phyloP scores from a whole-genome alignment of 2,797 vertebrate genomes.

The Pterois miles region DNA sequence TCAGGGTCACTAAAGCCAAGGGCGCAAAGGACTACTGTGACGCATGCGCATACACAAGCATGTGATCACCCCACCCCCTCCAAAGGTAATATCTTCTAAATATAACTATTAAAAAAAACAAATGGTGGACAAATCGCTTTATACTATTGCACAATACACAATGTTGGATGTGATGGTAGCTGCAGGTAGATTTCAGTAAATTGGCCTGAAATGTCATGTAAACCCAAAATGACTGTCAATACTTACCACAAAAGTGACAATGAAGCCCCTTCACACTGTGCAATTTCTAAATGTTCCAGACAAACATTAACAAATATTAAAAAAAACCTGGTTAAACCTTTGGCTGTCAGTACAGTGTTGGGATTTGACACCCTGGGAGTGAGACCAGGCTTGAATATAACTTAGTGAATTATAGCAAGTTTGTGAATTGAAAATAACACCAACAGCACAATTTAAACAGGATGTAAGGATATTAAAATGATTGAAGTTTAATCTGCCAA shows the following conservation, averaged over 20 bases:
- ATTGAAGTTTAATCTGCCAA: background rate
- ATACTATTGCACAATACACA: background rate
- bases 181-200: background rate
- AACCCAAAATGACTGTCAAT: background rate
- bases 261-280: background rate
- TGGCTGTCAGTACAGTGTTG: background rate
- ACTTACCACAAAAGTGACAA: background rate
- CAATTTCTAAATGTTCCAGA: background rate
- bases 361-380: background rate
- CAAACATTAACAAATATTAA: background rate
- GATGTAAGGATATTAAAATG: background rate
- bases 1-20: conserved; percentile 25
- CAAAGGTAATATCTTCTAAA: background rate
- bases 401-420: background rate
- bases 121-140: background rate
- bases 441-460: background rate
- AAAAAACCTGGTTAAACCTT: background rate
- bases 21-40: conserved; percentile 3
- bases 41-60: background rate
- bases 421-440: background rate
- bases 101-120: background rate
- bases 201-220: background rate
- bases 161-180: background rate
- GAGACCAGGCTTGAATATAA: background rate
- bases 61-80: background rate